phyloP scores from a whole-genome alignment of 2,797 vertebrate species.

The Moxostoma hubbsi region DNA sequence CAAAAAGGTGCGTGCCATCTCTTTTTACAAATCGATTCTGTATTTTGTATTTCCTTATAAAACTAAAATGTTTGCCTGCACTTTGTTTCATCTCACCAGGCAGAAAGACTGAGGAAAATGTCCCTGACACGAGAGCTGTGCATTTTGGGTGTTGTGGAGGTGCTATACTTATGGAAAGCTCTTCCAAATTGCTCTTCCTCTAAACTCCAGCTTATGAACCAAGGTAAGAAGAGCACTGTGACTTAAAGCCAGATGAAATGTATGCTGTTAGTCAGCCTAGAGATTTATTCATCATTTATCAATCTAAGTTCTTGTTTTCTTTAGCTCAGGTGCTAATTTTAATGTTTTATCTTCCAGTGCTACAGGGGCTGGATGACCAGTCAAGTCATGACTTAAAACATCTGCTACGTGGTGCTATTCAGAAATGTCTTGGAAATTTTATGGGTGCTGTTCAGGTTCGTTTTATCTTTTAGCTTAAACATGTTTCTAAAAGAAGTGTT shows the following conservation, averaged over 20 bases:
- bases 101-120: constrained; percentile 88
- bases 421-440: constrained; percentile 90
- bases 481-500: too few relatives aligned
- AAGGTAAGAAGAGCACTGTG: constrained; percentile 76
- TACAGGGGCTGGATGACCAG: constrained; percentile 88
- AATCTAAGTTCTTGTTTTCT: background rate
- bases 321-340: background rate
- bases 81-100: constrained; percentile 69
- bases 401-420: constrained; percentile 95
- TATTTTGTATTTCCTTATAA: too few relatives aligned
- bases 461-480: background rate
- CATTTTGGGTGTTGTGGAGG: constrained; percentile 92
- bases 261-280: background rate
- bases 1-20: constrained; percentile 78
- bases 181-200: constrained; percentile 92
- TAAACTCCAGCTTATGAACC: constrained; percentile 92
- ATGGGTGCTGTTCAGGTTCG: constrained; percentile 93
- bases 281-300: too few relatives aligned
- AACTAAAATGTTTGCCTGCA: background rate
- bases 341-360: constrained; percentile 74
- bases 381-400: constrained; percentile 87
- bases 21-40: background rate
- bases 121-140: constrained; percentile 87
- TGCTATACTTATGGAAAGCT: constrained; percentile 97
- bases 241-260: background rate